Conservation (phyloP, 2,113 vertebrate species). For the Sula dactylatra region DNA sequence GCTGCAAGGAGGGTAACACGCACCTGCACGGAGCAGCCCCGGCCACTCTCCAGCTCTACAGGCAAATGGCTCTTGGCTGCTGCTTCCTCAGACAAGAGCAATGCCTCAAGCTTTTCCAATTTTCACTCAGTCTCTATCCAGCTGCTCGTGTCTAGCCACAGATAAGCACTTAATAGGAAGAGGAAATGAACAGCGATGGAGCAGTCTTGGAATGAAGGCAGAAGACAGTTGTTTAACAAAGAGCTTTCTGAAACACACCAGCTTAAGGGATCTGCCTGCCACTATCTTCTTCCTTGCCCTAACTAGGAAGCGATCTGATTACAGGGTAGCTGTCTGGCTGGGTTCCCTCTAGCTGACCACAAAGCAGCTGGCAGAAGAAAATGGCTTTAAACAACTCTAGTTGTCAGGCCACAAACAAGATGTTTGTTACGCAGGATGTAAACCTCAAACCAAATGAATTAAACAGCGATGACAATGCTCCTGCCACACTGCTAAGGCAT, state of each 20-base stretch:
- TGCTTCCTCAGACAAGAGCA: background rate
- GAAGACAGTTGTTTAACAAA: background rate
- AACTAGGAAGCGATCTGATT: background rate
- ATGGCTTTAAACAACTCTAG: background rate
- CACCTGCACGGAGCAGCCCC: background rate
- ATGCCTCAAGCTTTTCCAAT: background rate
- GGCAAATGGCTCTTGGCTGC: background rate
- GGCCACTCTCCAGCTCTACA: background rate
- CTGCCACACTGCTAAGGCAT: background rate
- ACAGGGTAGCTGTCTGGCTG: background rate
- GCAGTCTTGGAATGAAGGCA: background rate
- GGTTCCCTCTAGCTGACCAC: conserved; percentile 9
- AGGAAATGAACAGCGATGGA: conserved; percentile 11
- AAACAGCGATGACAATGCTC: accelerated
- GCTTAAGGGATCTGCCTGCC: background rate
- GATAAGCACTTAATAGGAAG: background rate
- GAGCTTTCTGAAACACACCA: background rate
- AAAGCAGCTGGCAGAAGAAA: background rate
- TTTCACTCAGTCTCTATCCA: background rate
- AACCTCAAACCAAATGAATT: background rate
- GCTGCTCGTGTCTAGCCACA: background rate
- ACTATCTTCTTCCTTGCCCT: background rate
- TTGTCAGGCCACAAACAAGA: background rate
- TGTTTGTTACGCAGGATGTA: background rate
- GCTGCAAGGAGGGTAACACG: background rate